Evolutionary conservation across 2,113 vertebrate species (phyloP), one percentile per base, ranked within the genome.

Genomic region (Silurus asotus): DNA sequence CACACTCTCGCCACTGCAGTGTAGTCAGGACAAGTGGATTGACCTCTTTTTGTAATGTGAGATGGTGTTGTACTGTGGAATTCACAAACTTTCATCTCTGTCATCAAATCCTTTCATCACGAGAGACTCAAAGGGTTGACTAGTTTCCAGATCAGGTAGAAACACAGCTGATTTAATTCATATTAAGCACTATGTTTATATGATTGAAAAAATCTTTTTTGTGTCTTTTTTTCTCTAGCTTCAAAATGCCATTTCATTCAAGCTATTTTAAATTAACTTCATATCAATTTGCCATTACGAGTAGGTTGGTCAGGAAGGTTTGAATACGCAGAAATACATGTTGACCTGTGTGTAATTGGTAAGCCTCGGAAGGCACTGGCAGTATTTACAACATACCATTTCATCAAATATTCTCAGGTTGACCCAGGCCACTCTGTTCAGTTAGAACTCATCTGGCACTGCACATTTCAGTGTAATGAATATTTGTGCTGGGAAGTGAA

Each of bases 41-140:
- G 95, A 96, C 94, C 94, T 93, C 88, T 88, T 91, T 94, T 92
- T 92, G 95, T 94, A 96, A 96, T 90, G 58, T n/a, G 94, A 96
- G 91, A 92, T 80, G 0, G 37, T 78, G 93, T 92, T 92, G 90
- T 89, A 65, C 87, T 88, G 81, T 90, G 94, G 95, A 95, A 95
- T 95, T 94, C 92, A 76, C 92, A 92, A 93, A 94, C 94, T 94
- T 95, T 95, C 92, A 93, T 93, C 94, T 93, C 88, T 8, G 79
- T 88, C 94, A 92, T 94, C 93, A 92, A 94, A 93, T 93, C 89
- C 92, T 94, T 95, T 95, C 93, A 93, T 90, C 91, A 79, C 92
- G 89, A 93, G 81, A 58, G 87, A 87, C 90, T 91, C 90, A 23
- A 87, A 81, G 53, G 90, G 88, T 91, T 91, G 85, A 92, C 92